phyloP scores from a whole-genome alignment of 2,888 invertebrate species.

The Lochmaea capreae region DNA sequence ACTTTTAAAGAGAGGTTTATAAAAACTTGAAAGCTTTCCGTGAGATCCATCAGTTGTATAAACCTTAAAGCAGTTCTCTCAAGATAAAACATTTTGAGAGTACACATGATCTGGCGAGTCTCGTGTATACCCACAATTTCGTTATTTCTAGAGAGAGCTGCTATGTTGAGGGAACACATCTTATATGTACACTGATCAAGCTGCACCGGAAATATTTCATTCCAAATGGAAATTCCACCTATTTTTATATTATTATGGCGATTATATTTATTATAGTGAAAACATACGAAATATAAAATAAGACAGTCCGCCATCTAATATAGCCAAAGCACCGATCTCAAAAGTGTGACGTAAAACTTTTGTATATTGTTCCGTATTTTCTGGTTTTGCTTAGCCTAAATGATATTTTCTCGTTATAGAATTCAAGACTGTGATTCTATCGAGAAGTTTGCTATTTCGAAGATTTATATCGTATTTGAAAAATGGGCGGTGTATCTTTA shows the following conservation, averaged over 20 bases:
- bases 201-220: neutral
- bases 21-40: neutral
- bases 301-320: too few species aligned
- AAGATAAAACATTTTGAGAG: constrained; percentile 1
- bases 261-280: too few species aligned
- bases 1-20: neutral
- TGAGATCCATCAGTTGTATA: constrained; percentile 9
- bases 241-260: too few species aligned
- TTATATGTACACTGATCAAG: neutral
- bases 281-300: too few species aligned
- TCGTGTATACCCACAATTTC: neutral
- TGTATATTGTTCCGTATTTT: too few species aligned
- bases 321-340: too few species aligned
- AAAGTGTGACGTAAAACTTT: too few species aligned
- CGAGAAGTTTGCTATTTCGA: neutral
- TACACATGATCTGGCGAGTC: neutral
- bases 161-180: neutral
- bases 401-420: too few species aligned
- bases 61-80: neutral
- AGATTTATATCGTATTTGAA: neutral
- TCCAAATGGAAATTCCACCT: too few species aligned
- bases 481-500: neutral
- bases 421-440: too few species aligned
- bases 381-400: too few species aligned
- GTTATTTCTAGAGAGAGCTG: neutral